Evolutionary conservation across 2,113 vertebrate species (phyloP), one percentile per base, ranked within the genome.

Genomic region (Myotis yumanensis): DNA sequence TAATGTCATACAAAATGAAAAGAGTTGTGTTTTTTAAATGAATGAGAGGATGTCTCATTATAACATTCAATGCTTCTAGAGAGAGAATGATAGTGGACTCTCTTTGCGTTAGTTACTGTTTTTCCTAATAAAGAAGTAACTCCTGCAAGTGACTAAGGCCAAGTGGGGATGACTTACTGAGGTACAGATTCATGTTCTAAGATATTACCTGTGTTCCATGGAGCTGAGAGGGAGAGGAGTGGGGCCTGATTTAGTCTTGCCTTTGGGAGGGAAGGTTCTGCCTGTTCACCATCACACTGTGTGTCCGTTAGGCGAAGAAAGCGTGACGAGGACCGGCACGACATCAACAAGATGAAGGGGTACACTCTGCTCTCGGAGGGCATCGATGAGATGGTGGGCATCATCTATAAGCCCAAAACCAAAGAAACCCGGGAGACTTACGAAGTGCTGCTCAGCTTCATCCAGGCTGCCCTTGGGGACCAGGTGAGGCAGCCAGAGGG

Each of bases 341-440:
- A 99, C 89, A 99, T 99, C 97, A 99, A 99, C 93, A 99, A 99
- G 97, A 99, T 99, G 99, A 99, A 99, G 96, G 99, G 99, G 0
- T 99, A 99, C 73, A 99, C 99, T 0, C 98, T 99, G 64, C 98
- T 99, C 0, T 99, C 99, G 0, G 99, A 99, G 97, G 99, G 99
- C 82, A 99, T 99, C 5, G 99, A 99, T 40, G 99, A 99, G 96
- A 99, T 99, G 99, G 99, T 99, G 37, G 99, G 99, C 22, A 99
- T 99, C 85, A 99, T 99, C 96, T 99, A 99, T 96, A 99, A 99
- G 69, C 99, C 99, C 69, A 99, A 99, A 96, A 99, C 99, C 59
- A 99, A 99, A 97, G 99, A 99, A 98, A 99, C 99, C 7, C 98
- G 99, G 0, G 99, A 99, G 97, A 99, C 99, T 0, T 99, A 99